Evolutionary conservation across 2,797 vertebrate species (phyloP).

Genomic region (Cichlasoma orientale): DNA sequence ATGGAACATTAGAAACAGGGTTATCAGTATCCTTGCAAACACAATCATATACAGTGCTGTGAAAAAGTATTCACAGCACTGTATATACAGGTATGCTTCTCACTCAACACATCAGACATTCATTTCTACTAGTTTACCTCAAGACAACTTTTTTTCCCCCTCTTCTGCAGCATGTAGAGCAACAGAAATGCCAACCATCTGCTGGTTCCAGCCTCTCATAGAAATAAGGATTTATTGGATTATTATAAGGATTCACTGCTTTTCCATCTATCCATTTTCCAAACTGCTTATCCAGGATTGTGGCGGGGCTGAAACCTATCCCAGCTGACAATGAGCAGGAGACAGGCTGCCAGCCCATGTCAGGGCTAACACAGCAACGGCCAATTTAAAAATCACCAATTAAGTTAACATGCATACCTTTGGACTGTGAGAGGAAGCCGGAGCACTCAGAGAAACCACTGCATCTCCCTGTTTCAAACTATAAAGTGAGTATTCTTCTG

Average conservation of each 20-base stretch:
- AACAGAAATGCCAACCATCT: background rate
- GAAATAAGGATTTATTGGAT: background rate
- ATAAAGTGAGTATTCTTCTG: accelerated
- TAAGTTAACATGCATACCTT: background rate
- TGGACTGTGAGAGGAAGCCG: background rate
- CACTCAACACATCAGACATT: background rate
- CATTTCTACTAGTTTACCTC: background rate
- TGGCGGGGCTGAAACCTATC: background rate
- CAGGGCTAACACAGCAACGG: background rate
- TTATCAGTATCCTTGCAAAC: background rate
- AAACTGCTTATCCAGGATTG: background rate
- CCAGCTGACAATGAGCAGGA: background rate
- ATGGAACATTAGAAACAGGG: background rate
- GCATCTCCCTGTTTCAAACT: background rate
- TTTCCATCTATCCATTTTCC: background rate
- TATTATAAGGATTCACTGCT: background rate
- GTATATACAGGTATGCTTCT: background rate
- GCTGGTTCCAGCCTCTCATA: background rate
- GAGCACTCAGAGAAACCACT: background rate
- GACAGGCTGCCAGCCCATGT: background rate
- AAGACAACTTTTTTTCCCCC: background rate
- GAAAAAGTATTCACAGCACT: too few relatives aligned
- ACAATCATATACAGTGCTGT: background rate
- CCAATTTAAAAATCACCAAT: background rate
- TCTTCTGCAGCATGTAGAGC: background rate